A percentile compares a stretch with the other conserved stretches of the same genome.
phyloP scores from a whole-genome alignment of 2,797 vertebrate species.

The Poliocrania exsul region DNA sequence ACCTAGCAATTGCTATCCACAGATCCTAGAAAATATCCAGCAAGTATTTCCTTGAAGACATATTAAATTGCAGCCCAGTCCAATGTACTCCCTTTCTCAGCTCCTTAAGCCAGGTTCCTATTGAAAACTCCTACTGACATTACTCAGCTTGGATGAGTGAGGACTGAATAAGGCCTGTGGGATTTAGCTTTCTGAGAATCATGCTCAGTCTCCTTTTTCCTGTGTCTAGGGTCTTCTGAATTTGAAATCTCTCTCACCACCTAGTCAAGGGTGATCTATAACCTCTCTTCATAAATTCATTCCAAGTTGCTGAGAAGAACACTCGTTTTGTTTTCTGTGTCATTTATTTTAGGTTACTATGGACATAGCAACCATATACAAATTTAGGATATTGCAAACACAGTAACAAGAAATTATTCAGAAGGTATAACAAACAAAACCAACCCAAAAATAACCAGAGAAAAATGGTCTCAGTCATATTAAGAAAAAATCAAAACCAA shows the following conservation, averaged over 20 bases:
- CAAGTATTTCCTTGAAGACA: slow-evolving; percentile 1
- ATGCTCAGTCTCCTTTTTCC: not conserved
- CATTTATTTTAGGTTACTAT: slow-evolving; percentile 39
- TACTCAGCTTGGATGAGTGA: not conserved
- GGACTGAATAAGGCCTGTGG: not conserved
- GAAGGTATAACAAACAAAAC: not conserved
- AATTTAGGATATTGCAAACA: not conserved
- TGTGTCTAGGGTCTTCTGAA: not conserved
- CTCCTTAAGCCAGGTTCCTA: not conserved
- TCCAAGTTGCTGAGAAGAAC: not conserved
- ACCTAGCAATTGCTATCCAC: not conserved
- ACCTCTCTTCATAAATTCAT: not conserved
- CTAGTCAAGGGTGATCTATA: not conserved
- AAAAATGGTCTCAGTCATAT: not conserved
- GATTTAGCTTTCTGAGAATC: slow-evolving; percentile 12
- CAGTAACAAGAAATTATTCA: not conserved
- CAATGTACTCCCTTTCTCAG: not conserved
- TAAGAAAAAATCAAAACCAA: not conserved
- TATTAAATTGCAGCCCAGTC: not conserved
- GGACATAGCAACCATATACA: not conserved
- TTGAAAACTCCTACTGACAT: not conserved
- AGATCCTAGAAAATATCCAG: not conserved
- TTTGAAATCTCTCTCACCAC: not conserved
- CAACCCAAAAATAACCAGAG: not conserved
- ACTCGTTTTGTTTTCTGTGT: not conserved